Conservation (phyloP, 2,797 vertebrate species). For the Coluber constrictor region DNA sequence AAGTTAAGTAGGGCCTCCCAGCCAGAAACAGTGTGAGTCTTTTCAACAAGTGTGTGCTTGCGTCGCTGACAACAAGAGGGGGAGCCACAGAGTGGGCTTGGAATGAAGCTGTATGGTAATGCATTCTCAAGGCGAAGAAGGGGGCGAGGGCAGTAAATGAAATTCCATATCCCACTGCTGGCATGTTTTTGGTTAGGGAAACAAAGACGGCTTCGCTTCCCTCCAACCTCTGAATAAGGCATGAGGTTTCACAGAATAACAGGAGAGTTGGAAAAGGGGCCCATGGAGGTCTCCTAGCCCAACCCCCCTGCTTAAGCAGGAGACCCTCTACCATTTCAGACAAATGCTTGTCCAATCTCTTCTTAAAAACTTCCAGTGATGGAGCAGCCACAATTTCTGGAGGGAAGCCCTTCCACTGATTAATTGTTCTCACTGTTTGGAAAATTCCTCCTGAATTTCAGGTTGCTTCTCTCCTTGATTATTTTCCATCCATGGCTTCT, state of each 20-base stretch:
- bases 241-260: not conserved
- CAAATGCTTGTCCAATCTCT: too few relatives aligned
- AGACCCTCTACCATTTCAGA: not conserved
- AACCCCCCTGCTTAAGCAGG: not conserved
- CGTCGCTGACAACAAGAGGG: constrained; percentile 41
- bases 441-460: too few relatives aligned
- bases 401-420: not conserved
- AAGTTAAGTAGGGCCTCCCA: constrained; percentile 52
- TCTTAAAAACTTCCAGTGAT: not conserved
- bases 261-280: not conserved
- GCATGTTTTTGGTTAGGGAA: not conserved
- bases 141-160: not conserved
- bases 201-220: not conserved
- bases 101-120: not conserved
- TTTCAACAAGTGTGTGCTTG: constrained; percentile 45
- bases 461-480: too few relatives aligned
- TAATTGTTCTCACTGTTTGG: not conserved
- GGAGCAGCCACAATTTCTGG: not conserved
- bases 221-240: not conserved
- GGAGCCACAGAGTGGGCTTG: not conserved
- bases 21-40: constrained; percentile 52
- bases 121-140: not conserved
- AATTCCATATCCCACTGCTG: not conserved
- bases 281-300: not conserved
- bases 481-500: too few relatives aligned